A percentile compares a stretch with the other conserved stretches of the same genome.
Conservation (phyloP, 2,797 vertebrate genomes). For the Rhinatrema bivittatum region DNA sequence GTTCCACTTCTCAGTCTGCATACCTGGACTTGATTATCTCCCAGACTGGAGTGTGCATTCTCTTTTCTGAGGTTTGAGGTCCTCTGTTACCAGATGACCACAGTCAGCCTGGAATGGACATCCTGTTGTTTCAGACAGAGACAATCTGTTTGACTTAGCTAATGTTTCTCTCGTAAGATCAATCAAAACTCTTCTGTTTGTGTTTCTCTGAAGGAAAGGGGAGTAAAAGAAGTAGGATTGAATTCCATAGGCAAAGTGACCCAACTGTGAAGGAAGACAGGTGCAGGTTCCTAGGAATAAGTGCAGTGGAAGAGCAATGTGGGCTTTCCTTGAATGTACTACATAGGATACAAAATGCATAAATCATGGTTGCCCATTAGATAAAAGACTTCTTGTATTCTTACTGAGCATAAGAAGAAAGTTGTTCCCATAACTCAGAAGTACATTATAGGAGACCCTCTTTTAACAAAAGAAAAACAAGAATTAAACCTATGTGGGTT, state of each 20-base stretch:
- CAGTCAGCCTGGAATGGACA: too few species aligned
- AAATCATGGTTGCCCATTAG: background rate
- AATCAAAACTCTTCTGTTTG: conserved; percentile 24
- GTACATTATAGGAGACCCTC: background rate
- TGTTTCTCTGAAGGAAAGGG: conserved; percentile 38
- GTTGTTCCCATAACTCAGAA: background rate
- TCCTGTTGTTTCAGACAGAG: conserved; percentile 59
- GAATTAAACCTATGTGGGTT: background rate
- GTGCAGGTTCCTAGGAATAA: conserved; percentile 32
- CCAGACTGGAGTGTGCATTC: too few species aligned
- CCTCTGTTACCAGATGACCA: too few species aligned
- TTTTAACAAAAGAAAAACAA: background rate
- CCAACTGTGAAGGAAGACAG: conserved; percentile 52
- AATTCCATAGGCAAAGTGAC: conserved; percentile 23
- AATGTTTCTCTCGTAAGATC: conserved; percentile 24
- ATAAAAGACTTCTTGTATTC: background rate
- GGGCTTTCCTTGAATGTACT: background rate
- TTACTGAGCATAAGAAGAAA: background rate
- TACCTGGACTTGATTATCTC: too few species aligned
- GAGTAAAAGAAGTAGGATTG: conserved; percentile 8
- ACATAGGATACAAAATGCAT: background rate
- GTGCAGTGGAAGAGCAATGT: fast-evolving
- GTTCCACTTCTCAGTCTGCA: too few species aligned
- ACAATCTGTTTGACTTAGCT: conserved; percentile 54
- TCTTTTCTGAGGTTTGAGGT: too few species aligned